Evolutionary conservation across 2,797 vertebrate genomes (phyloP), one percentile per base, ranked within the genome.

Genomic region (Selene dorsalis): DNA sequence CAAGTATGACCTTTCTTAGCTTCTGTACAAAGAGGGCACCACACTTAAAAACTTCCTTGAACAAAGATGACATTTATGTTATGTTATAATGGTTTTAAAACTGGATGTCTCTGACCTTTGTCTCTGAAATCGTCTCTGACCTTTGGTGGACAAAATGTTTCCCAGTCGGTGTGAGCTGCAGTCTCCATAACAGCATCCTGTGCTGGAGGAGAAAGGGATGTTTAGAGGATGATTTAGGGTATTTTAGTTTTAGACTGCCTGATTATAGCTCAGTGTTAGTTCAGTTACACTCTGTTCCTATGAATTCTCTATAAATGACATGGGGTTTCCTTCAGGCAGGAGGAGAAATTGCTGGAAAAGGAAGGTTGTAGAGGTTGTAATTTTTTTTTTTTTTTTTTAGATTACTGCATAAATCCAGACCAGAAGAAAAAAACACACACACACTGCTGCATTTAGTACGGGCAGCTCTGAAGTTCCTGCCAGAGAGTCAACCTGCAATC

Each of bases 401-500:
- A 79, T 43, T 32, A 28, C 35, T 32, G 35, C 35, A 75, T 63
- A 47, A 68, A 58, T 57, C 48, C 61, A 57, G 22, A 58, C 17
- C 18, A 41, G 50, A 75, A 75, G n/a, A 24, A 35, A 50, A 58
- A 67, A 38, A 48, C 3, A 41, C 12, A 41, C 39, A n/a, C 6
- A 22, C 3, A 4, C 47, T 12, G 77, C 9, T 82, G 77, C 43
- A n/a, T 60, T 67, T 70, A n/a, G n/a, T n/a, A 67, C 3, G 0
- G 64, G 50, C 13, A 39, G 70, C 32, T 63, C n/a, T 74, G 39
- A 53, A 24, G 22, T 52, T 43, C 2, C 65, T 70, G 32, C 65
- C 64, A 74, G 43, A 1, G 7, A 59, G 48, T 0, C 32, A 66
- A 70, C 57, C 70, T 57, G 62, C 63, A 61, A 72, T 70, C 50